Percentiles rank a stretch among this genome's conserved stretches.
phyloP scores from a whole-genome alignment of 2,113 vertebrate genomes.

The Peromyscus polionotus region DNA sequence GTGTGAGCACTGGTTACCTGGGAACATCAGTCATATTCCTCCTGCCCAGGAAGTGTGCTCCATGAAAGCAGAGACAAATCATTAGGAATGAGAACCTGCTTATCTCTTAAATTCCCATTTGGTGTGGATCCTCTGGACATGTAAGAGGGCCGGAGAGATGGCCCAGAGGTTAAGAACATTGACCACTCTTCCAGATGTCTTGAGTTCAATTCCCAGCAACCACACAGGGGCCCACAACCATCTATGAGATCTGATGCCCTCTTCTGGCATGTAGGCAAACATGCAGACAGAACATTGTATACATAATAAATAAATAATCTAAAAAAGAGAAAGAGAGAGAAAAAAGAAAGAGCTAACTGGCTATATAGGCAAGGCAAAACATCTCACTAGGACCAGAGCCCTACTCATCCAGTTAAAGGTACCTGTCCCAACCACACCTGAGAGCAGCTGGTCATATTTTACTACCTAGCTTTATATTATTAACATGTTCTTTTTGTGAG shows the following conservation, averaged over 20 bases:
- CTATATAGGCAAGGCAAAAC: too few relatives aligned
- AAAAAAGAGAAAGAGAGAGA: neutral
- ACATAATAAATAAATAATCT: neutral
- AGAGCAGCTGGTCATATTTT: neutral
- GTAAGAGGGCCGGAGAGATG: too few relatives aligned
- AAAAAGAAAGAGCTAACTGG: neutral
- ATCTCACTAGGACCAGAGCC: neutral
- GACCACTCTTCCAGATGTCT: too few relatives aligned
- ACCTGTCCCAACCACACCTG: neutral
- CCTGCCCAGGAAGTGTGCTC: neutral
- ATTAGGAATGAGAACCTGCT: neutral
- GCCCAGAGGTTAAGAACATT: too few relatives aligned
- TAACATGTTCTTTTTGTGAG: neutral
- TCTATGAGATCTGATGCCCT: too few relatives aligned
- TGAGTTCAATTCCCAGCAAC: too few relatives aligned
- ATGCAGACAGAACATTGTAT: neutral
- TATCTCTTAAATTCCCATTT: neutral
- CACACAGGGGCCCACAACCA: too few relatives aligned
- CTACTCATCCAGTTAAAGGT: neutral
- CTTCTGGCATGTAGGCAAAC: neutral
- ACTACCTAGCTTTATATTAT: neutral
- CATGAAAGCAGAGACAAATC: neutral
- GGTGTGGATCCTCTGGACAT: neutral
- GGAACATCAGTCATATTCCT: neutral
- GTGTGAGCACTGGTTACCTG: neutral